These are phyloP conservation scores for Gouania willdenowi DNA, from an alignment of 2,797 vertebrate genomes.

Conservation along the genomic window DNA sequence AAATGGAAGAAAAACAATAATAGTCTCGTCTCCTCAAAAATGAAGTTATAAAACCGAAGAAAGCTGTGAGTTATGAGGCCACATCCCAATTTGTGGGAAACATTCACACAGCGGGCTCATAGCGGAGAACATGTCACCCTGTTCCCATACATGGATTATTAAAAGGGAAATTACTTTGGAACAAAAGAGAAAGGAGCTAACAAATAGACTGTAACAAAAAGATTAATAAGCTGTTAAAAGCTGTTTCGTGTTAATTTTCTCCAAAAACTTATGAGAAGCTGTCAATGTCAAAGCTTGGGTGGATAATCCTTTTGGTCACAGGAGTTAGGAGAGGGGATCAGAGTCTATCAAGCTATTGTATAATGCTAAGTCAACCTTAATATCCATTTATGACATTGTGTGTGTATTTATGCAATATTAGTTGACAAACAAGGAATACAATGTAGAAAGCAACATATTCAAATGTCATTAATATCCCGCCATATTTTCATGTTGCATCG, in stretches of 20 bases:
- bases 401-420: too few species aligned
- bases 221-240: conserved; percentile 13
- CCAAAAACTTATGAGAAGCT: neutral
- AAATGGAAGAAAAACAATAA: too few species aligned
- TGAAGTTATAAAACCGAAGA: conserved; percentile 11
- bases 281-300: neutral
- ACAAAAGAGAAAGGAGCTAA: neutral
- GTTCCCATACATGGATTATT: conserved; percentile 6
- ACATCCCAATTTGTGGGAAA: conserved; percentile 11
- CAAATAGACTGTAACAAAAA: conserved; percentile 6
- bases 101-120: conserved; percentile 10
- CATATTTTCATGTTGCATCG: too few species aligned
- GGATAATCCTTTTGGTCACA: neutral
- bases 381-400: neutral
- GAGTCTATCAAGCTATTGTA: neutral
- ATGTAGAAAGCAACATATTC: too few species aligned
- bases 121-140: conserved; percentile 5
- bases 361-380: conserved; percentile 1
- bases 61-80: conserved; percentile 21
- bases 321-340: neutral
- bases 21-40: too few species aligned
- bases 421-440: too few species aligned
- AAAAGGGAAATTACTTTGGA: conserved; percentile 6
- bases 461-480: too few species aligned
- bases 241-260: conserved; percentile 1